phyloP scores from a whole-genome alignment of 2,797 vertebrate species.

The Alauda arvensis region DNA sequence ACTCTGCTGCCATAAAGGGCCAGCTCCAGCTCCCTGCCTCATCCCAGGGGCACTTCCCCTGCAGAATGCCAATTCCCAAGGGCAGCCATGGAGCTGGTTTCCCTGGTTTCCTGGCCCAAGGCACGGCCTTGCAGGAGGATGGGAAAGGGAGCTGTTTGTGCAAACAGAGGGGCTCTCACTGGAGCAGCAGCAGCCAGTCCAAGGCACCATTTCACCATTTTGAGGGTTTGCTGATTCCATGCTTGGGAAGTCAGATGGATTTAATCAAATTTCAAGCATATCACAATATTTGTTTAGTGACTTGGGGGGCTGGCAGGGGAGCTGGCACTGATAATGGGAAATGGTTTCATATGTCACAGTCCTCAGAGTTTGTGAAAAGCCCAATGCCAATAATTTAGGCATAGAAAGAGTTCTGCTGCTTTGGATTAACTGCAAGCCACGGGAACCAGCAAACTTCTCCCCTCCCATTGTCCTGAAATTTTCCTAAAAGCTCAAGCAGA shows the following conservation, averaged over 20 bases:
- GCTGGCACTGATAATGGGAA: slow-evolving; percentile 59
- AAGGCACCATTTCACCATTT: neutral
- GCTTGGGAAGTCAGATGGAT: slow-evolving; percentile 63
- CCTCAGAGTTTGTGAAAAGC: slow-evolving; percentile 51
- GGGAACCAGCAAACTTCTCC: neutral
- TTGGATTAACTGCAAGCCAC: slow-evolving; percentile 22
- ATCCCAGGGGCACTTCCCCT: neutral
- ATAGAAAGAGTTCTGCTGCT: slow-evolving; percentile 25
- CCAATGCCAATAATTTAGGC: slow-evolving; percentile 27
- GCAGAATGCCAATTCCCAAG: neutral
- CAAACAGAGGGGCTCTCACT: slow-evolving; percentile 23
- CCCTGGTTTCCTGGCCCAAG: slow-evolving; percentile 45
- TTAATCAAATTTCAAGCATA: slow-evolving; percentile 65
- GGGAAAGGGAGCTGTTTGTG: slow-evolving; percentile 27
- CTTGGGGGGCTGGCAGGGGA: slow-evolving; percentile 28
- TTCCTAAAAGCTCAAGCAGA: slow-evolving; percentile 9
- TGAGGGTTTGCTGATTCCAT: slow-evolving; percentile 30
- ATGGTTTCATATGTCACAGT: slow-evolving; percentile 29
- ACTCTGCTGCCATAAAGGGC: neutral
- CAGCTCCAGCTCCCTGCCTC: neutral
- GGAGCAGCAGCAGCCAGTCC: slow-evolving; percentile 5
- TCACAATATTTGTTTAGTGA: slow-evolving; percentile 57
- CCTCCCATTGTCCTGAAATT: neutral
- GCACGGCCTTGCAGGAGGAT: neutral
- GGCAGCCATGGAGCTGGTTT: neutral